A percentile compares a stretch with the other conserved stretches of the same genome.
Conservation (phyloP, 2,113 vertebrate genomes). For the Hyla sarda region DNA sequence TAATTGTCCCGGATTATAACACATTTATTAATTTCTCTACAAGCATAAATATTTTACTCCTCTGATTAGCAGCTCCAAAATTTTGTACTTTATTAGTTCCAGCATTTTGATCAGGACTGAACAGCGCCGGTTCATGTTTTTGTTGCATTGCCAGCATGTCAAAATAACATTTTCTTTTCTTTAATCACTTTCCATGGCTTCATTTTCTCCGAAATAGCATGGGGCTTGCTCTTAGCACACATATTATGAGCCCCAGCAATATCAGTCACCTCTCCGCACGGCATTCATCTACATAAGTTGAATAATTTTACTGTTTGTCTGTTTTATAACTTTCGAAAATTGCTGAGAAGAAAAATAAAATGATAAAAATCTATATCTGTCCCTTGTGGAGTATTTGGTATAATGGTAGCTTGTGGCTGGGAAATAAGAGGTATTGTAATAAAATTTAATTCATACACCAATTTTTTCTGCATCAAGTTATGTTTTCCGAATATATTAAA, state of each 20-base stretch:
- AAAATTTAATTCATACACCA: constrained; percentile 32
- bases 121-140: constrained; percentile 31
- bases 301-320: constrained; percentile 39
- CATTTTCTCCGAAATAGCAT: constrained; percentile 31
- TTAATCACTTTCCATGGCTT: constrained; percentile 37
- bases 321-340: constrained; percentile 39
- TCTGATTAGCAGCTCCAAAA: constrained; percentile 6
- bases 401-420: constrained; percentile 44
- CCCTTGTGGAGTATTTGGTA: constrained; percentile 41
- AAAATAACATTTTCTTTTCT: constrained; percentile 26
- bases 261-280: constrained; percentile 19
- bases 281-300: constrained; percentile 38
- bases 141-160: constrained; percentile 33
- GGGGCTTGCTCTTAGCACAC: constrained; percentile 29
- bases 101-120: constrained; percentile 30
- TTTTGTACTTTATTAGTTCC: constrained; percentile 47
- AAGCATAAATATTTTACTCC: constrained; percentile 19
- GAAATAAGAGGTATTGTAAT: constrained; percentile 37
- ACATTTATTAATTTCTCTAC: constrained; percentile 25
- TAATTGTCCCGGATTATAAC: background rate
- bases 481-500: constrained; percentile 20
- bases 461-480: constrained; percentile 33
- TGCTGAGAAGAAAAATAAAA: constrained; percentile 40
- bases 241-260: constrained; percentile 31
- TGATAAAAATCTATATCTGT: constrained; percentile 44